These are phyloP conservation scores for Pithys albifrons DNA, from an alignment of 2,113 vertebrate species.

Conservation along the genomic window DNA sequence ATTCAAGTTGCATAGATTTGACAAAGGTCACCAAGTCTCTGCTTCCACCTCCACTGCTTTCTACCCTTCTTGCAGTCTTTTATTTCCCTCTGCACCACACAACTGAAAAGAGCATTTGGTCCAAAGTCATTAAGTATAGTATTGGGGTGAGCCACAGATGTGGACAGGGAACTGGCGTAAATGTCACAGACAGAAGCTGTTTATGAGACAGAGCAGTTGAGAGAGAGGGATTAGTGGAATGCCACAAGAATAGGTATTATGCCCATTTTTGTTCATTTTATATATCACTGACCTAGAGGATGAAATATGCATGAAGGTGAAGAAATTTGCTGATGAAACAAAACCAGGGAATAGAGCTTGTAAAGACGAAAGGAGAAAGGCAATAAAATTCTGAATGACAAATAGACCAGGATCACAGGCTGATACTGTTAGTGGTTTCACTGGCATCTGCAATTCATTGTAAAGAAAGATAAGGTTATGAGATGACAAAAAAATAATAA, in stretches of 20 bases:
- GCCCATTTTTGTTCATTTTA: constrained; percentile 53
- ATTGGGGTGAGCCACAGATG: constrained; percentile 47
- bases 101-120: constrained; percentile 44
- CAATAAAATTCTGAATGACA: constrained; percentile 68
- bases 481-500: background rate
- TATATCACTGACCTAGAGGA: constrained; percentile 56
- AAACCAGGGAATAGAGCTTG: constrained; percentile 41
- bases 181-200: constrained; percentile 60
- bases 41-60: background rate
- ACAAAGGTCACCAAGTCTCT: constrained; percentile 4
- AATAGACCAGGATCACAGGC: constrained; percentile 44
- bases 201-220: constrained; percentile 52
- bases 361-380: constrained; percentile 49
- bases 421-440: constrained; percentile 42
- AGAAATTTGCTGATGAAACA: constrained; percentile 71
- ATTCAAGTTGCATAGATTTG: background rate
- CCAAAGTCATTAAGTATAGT: constrained; percentile 53
- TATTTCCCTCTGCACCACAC: constrained; percentile 50
- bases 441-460: constrained; percentile 48
- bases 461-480: constrained; percentile 29
- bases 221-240: constrained; percentile 52
- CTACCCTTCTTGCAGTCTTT: constrained; percentile 4
- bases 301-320: constrained; percentile 70
- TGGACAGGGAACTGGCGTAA: constrained; percentile 47
- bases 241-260: constrained; percentile 35